Evolutionary conservation across 2,888 invertebrate genomes (phyloP).

Genomic region (Rhingia campestris): DNA sequence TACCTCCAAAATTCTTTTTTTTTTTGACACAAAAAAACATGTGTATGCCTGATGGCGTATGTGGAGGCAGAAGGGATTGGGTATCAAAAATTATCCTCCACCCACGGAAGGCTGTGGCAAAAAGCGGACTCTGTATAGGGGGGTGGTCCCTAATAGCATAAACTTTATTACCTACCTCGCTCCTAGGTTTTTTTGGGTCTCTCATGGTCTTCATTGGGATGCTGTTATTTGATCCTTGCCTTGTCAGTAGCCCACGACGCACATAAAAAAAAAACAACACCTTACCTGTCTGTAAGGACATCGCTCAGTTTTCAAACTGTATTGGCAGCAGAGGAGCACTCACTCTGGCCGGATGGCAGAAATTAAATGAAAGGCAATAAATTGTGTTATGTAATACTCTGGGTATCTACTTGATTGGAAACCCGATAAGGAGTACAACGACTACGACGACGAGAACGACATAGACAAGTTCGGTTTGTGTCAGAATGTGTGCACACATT

Average conservation of each 20-base stretch:
- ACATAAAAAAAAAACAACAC: slow-evolving; percentile 26
- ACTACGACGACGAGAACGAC: slow-evolving; percentile 41
- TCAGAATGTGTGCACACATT: slow-evolving; percentile 46
- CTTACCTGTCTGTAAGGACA: slow-evolving; percentile 25
- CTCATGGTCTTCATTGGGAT: slow-evolving; percentile 21
- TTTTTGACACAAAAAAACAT: slow-evolving; percentile 20
- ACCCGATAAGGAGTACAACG: slow-evolving; percentile 53
- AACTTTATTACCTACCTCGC: slow-evolving; percentile 61
- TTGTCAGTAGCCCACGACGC: slow-evolving; percentile 33
- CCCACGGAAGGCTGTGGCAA: background rate
- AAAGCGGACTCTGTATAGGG: background rate
- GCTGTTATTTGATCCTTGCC: slow-evolving; percentile 62
- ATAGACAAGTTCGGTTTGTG: slow-evolving; percentile 29
- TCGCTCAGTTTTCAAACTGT: slow-evolving; percentile 34
- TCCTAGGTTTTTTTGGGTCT: slow-evolving; percentile 4
- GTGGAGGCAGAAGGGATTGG: slow-evolving; percentile 14
- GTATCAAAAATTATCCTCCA: slow-evolving; percentile 32
- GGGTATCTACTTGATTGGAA: slow-evolving; percentile 70
- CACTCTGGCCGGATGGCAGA: slow-evolving; percentile 27
- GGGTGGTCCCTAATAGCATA: slow-evolving; percentile 33
- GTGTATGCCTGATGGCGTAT: slow-evolving; percentile 31
- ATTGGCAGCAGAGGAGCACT: slow-evolving; percentile 9
- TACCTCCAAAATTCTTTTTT: too few relatives aligned
- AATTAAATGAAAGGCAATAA: slow-evolving; percentile 73
- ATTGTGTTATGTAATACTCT: slow-evolving; percentile 69